These are phyloP conservation scores for Ceyx melanurus DNA, from an alignment of 2,113 vertebrate species.

Conservation along the genomic window DNA sequence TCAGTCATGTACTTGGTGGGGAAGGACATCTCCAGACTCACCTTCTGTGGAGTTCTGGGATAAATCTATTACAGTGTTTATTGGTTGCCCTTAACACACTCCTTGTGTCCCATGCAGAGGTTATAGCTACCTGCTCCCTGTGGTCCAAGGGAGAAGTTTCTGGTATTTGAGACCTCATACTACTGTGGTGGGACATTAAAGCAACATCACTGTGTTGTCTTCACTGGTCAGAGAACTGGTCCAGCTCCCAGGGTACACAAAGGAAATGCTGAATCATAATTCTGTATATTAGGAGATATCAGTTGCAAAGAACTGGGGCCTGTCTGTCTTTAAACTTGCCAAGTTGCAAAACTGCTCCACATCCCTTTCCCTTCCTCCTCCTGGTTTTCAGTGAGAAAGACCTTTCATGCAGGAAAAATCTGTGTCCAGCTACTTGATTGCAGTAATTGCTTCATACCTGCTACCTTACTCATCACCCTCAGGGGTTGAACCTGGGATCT, in stretches of 20 bases:
- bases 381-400: background rate
- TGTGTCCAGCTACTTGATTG: background rate
- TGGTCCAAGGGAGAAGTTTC: background rate
- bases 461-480: background rate
- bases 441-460: background rate
- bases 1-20: accelerated
- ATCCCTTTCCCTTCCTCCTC: background rate
- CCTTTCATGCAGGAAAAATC: background rate
- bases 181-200: background rate
- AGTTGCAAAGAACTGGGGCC: background rate
- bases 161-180: accelerated
- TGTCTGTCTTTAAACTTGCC: background rate
- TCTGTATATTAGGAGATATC: background rate
- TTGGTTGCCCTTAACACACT: background rate
- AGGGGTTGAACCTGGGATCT: background rate
- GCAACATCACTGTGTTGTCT: background rate
- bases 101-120: background rate
- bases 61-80: background rate
- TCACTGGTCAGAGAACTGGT: background rate
- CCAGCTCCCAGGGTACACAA: background rate
- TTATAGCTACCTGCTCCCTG: background rate
- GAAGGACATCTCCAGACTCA: background rate
- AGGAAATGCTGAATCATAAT: background rate
- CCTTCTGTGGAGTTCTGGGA: background rate
- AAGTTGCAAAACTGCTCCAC: background rate